Evolutionary conservation across 2,113 vertebrate species (phyloP), one percentile per base, ranked within the genome.

Genomic region (Phaethon lepturus): DNA sequence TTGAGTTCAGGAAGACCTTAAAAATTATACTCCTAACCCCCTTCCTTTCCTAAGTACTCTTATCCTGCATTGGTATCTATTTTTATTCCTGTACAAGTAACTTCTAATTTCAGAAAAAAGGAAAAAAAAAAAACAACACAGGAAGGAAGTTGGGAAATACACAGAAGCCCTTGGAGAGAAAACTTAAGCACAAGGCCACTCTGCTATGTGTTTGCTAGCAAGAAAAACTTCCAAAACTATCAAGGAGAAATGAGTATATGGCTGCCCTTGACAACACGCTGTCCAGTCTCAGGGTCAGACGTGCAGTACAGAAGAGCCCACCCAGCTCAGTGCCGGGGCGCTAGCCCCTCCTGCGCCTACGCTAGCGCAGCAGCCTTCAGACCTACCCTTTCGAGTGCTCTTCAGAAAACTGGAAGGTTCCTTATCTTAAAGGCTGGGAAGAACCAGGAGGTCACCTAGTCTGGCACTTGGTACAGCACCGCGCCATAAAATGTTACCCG

Each of bases 291-390:
- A 66, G 59, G 53, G 29, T 35, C 45, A 55, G 23, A 14, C 11
- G 0, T 44, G 24, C 44, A 59, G 33, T 1, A 12, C 7, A 19
- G 59, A 40, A 5, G 11, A 38, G 29, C 35, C n/a, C 35, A 49
- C 20, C 22, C 33, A 28, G 68, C 38, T 28, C 47, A 25, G 23
- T 0, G 2, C 26, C 18, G 35, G 10, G 24, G 44, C 26, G 18
- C 17, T 8, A 24, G 15, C 28, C 56, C 31, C 71, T 86, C 58
- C 60, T 17, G 9, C 1, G 2, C 10, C 1, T 8, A 28, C 17
- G 7, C 5, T 6, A 25, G 47, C 0, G 2, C 2, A 1, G 23
- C 7, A 5, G 50, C 25, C 44, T 56, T 24, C 62, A 62, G 40
- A 74, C 12, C 28, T 22, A n/a, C 4, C 26, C 20, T 82, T 33